Percentiles rank a stretch among this genome's conserved stretches.
These are phyloP conservation scores for Tragopan temminckii DNA, from an alignment of 2,797 vertebrate genomes.

Conservation along the genomic window DNA sequence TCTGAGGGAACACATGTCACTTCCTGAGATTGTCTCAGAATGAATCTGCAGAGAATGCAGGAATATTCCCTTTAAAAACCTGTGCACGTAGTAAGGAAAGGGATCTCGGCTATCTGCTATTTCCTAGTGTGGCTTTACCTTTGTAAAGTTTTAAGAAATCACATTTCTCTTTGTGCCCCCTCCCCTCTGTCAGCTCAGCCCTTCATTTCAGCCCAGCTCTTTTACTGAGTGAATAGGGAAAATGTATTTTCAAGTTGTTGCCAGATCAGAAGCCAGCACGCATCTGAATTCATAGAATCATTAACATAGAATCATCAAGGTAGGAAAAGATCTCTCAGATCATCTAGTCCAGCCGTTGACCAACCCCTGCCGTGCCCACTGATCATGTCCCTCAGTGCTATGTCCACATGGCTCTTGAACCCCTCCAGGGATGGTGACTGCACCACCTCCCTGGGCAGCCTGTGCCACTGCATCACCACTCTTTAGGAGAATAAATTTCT, in stretches of 20 bases:
- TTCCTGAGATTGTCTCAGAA: background rate
- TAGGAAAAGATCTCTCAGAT: too few species aligned
- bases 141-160: slow-evolving; percentile 19
- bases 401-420: too few species aligned
- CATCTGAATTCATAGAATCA: background rate
- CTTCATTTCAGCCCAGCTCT: background rate
- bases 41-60: background rate
- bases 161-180: background rate
- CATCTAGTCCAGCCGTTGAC: too few species aligned
- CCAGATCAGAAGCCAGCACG: background rate
- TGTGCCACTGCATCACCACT: too few species aligned
- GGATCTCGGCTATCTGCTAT: background rate
- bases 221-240: background rate
- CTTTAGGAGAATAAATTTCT: too few species aligned
- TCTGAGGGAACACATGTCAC: background rate
- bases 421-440: too few species aligned
- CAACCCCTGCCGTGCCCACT: too few species aligned
- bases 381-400: too few species aligned
- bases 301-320: background rate
- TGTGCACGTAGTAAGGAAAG: background rate
- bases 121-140: slow-evolving; percentile 4
- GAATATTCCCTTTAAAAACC: slow-evolving; percentile 18
- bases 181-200: background rate
- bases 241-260: background rate
- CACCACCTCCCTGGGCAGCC: too few species aligned